Percentiles rank a stretch among this genome's conserved stretches.
Evolutionary conservation across 2,888 invertebrate genomes (phyloP).

Genomic region (Leucophora obtusa): DNA sequence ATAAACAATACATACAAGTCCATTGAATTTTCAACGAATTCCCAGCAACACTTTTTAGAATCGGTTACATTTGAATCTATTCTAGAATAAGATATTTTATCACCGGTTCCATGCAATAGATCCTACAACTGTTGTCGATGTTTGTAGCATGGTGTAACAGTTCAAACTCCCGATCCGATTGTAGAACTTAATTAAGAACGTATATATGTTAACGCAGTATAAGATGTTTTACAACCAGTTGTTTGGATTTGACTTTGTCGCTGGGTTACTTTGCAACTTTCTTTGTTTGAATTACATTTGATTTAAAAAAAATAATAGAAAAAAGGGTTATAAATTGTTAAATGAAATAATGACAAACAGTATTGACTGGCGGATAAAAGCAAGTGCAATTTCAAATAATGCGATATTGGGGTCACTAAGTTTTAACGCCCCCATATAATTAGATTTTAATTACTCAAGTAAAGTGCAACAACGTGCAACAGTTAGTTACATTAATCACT

Average conservation of each 20-base stretch:
- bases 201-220: no score
- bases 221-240: no score
- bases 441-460: not conserved
- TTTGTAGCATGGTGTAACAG: no score
- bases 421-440: conserved; percentile 25
- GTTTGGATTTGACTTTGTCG: no score
- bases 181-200: no score
- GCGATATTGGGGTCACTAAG: conserved; percentile 34
- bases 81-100: no score
- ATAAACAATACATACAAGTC: not conserved
- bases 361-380: not conserved
- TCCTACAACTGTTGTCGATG: no score
- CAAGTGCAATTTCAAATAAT: not conserved
- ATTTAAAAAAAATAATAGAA: not conserved
- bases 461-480: not conserved
- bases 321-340: not conserved
- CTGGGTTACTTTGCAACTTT: not conserved
- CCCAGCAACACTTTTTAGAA: no score
- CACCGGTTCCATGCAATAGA: no score
- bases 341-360: not conserved
- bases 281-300: not conserved
- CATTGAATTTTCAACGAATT: no score
- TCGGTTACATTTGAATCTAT: no score
- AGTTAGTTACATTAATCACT: not conserved
- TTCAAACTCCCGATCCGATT: no score